Percentiles rank a stretch among this genome's conserved stretches.
Conservation (phyloP, 2,888 invertebrate genomes). For the Brenthis ino region DNA sequence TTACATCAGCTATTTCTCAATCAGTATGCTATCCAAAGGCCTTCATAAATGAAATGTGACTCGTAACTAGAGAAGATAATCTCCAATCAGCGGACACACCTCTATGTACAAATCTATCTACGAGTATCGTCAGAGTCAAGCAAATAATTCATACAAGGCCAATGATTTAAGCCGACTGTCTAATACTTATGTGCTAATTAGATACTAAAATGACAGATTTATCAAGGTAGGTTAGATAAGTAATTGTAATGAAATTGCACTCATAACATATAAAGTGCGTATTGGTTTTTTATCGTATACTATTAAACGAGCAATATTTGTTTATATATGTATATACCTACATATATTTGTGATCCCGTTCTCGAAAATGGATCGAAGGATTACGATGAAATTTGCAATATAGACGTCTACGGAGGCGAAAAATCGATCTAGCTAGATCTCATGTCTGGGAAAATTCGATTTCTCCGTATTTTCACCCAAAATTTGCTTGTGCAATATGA, state of each 20-base stretch:
- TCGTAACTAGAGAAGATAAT: slow-evolving; percentile 25
- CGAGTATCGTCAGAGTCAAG: slow-evolving; percentile 24
- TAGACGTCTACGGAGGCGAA: no score
- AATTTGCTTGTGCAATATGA: no score
- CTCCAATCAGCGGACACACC: slow-evolving; percentile 22
- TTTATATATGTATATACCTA: no score
- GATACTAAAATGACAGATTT: neutral
- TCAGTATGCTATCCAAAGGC: slow-evolving; percentile 14
- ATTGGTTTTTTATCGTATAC: no score
- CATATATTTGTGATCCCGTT: no score
- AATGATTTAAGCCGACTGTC: slow-evolving; percentile 12
- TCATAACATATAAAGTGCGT: no score
- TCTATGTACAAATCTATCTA: slow-evolving; percentile 22
- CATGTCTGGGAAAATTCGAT: no score
- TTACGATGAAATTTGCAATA: no score
- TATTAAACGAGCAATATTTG: no score
- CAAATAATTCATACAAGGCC: slow-evolving; percentile 32
- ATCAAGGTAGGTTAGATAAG: neutral
- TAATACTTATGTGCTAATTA: slow-evolving; percentile 12
- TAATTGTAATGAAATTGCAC: neutral
- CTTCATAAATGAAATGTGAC: slow-evolving; percentile 21
- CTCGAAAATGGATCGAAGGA: no score
- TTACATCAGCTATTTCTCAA: slow-evolving; percentile 1
- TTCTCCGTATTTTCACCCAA: no score
- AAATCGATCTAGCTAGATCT: no score